A percentile compares a stretch with the other conserved stretches of the same genome.
Evolutionary conservation across 2,113 vertebrate genomes (phyloP).

Genomic region (Etheostoma spectabile): DNA sequence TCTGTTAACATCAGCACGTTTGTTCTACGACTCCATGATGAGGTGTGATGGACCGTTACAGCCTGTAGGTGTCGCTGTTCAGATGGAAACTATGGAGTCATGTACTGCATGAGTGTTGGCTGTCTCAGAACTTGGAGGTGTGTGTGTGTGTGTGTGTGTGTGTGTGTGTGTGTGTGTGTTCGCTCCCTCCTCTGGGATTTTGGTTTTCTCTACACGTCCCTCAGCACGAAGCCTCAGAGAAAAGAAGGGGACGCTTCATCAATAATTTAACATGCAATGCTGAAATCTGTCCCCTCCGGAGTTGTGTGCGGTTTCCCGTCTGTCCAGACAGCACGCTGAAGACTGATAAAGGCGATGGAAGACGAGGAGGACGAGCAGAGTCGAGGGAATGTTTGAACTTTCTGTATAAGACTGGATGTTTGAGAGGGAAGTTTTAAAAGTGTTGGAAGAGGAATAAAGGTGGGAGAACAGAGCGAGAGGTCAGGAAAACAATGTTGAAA

Average conservation of each 20-base stretch:
- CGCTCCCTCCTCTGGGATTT: constrained; percentile 23
- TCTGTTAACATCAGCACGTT: background rate
- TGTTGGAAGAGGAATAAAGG: too few relatives aligned
- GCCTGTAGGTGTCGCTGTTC: constrained; percentile 10
- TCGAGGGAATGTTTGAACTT: too few relatives aligned
- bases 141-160: too few relatives aligned
- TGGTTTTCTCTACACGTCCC: constrained; percentile 41
- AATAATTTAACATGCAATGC: constrained; percentile 56
- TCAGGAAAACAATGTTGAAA: too few relatives aligned
- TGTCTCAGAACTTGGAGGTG: background rate
- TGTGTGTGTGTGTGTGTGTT: too few relatives aligned
- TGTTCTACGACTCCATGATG: background rate
- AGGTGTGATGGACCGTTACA: background rate
- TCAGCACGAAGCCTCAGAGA: constrained; percentile 35
- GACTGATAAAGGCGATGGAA: too few relatives aligned
- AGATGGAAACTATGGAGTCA: background rate
- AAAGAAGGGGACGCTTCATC: constrained; percentile 41
- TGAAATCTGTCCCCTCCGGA: constrained; percentile 54
- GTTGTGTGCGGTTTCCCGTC: background rate
- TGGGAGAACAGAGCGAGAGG: too few relatives aligned
- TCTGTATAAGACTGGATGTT: too few relatives aligned
- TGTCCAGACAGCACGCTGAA: too few relatives aligned
- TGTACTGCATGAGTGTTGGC: background rate
- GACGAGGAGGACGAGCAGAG: too few relatives aligned
- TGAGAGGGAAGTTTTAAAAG: too few relatives aligned